Percentiles rank a stretch among this genome's conserved stretches.
These are phyloP conservation scores for Protonibea diacanthus DNA, from an alignment of 2,797 vertebrate species.

Conservation along the genomic window DNA sequence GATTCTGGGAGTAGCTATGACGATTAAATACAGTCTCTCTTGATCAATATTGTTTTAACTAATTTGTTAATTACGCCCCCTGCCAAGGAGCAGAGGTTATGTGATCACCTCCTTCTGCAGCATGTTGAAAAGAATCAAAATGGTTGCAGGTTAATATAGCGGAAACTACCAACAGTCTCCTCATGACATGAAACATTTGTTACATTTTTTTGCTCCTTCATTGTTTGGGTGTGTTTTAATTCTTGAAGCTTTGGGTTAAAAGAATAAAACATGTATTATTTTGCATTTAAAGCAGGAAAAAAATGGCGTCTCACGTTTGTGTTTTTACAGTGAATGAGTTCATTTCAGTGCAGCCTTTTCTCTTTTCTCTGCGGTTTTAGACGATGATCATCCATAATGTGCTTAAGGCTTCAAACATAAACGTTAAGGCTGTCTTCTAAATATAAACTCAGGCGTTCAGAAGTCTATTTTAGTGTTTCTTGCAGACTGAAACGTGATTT, in stretches of 20 bases:
- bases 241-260: too few relatives aligned
- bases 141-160: neutral
- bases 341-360: neutral
- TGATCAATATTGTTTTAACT: neutral
- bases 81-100: neutral
- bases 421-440: slow-evolving; percentile 8
- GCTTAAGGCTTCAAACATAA: neutral
- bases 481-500: neutral
- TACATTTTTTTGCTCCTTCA: too few relatives aligned
- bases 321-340: too few relatives aligned
- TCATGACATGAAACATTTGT: too few relatives aligned
- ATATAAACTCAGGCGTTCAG: neutral
- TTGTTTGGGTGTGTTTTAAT: too few relatives aligned
- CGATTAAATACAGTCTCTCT: neutral
- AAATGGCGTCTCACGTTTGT: too few relatives aligned
- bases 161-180: neutral
- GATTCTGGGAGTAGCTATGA: slow-evolving; percentile 1
- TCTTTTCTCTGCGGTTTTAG: neutral
- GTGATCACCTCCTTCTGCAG: neutral
- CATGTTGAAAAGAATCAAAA: too few relatives aligned
- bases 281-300: too few relatives aligned
- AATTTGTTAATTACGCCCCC: neutral
- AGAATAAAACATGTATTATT: too few relatives aligned
- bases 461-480: neutral
- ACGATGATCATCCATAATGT: neutral